Percentiles rank a stretch among this genome's conserved stretches.
Conservation (phyloP, 2,113 vertebrate species). For the Etheostoma cragini region DNA sequence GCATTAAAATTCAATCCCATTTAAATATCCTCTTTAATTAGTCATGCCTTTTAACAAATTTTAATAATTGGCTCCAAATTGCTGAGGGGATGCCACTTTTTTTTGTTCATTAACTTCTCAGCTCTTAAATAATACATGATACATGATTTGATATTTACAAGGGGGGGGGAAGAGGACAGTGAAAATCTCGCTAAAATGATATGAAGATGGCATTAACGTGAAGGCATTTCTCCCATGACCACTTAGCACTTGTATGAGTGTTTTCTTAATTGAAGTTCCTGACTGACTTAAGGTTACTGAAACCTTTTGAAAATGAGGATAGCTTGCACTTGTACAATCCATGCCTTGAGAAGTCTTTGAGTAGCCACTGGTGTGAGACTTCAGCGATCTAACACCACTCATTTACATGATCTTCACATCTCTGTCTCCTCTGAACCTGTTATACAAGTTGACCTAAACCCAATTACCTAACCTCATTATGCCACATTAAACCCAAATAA, state of each 20-base stretch:
- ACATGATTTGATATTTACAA: constrained; percentile 80
- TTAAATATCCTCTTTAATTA: constrained; percentile 89
- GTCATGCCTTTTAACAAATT: constrained; percentile 89
- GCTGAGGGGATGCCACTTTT: constrained; percentile 79
- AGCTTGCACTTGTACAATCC: constrained; percentile 3
- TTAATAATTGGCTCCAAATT: constrained; percentile 87
- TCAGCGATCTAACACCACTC: constrained; percentile 69
- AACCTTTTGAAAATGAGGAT: constrained; percentile 54
- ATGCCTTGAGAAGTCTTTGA: constrained; percentile 47
- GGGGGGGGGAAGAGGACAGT: constrained; percentile 52
- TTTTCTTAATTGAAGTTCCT: constrained; percentile 67
- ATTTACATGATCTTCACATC: constrained; percentile 82
- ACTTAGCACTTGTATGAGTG: constrained; percentile 75
- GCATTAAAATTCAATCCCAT: constrained; percentile 87
- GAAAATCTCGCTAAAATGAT: constrained; percentile 55
- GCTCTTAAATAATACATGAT: constrained; percentile 85
- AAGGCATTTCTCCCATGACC: constrained; percentile 66
- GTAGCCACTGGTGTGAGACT: constrained; percentile 59
- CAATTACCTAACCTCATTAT: constrained; percentile 87
- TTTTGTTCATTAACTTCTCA: constrained; percentile 84
- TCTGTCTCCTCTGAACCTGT: constrained; percentile 80
- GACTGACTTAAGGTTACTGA: constrained; percentile 62
- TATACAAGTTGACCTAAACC: constrained; percentile 86
- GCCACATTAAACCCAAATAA: constrained; percentile 87
- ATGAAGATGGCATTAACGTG: constrained; percentile 54